These are phyloP conservation scores for Halcyon chelicuti DNA, from an alignment of 2,797 vertebrate species.

Conservation along the genomic window DNA sequence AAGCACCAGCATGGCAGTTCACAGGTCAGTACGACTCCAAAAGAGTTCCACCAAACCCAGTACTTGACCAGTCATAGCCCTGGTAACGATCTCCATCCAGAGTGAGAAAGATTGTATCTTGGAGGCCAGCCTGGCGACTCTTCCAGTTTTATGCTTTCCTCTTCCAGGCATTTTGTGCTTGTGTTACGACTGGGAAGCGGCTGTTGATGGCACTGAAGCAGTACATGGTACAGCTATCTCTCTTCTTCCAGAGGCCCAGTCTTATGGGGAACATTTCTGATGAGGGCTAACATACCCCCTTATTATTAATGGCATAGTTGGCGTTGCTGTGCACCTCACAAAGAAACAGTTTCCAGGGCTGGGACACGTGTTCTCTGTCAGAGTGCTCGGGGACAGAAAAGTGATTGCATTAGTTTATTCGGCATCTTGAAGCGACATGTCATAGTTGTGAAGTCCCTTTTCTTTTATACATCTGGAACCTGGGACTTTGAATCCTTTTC, in stretches of 20 bases:
- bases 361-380: background rate
- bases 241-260: background rate
- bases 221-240: background rate
- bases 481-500: background rate
- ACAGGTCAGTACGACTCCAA: accelerated
- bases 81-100: background rate
- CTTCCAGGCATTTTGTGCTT: background rate
- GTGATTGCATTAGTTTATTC: background rate
- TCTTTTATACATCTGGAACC: background rate
- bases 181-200: background rate
- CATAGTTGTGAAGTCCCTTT: background rate
- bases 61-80: background rate
- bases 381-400: background rate
- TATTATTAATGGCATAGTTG: background rate
- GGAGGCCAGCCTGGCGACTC: background rate
- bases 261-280: background rate
- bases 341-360: background rate
- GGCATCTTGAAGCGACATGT: background rate
- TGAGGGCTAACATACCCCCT: background rate
- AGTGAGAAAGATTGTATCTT: background rate
- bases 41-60: background rate
- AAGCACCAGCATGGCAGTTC: background rate
- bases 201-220: background rate
- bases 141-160: background rate
- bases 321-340: background rate